Base-by-base conservation (phyloP, 2,888 invertebrate species). In the Chloroclysta siterata region DNA sequence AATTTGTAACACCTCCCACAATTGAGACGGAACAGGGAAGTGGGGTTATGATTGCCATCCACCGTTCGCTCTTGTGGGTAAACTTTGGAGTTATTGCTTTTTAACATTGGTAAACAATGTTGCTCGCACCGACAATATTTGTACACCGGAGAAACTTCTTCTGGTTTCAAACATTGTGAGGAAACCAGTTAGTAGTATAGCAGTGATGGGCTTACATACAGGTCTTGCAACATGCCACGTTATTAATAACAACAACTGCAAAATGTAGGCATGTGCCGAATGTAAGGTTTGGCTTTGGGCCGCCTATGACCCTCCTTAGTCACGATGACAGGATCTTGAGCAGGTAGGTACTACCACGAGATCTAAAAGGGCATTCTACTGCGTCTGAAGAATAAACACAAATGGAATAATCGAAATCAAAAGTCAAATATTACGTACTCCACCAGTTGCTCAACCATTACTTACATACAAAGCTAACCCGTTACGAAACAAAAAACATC, bases 1-100 rank as follows among this genome's bases (percentile, higher is more conserved):
- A 80, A 82, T 85, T 83, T 79, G 83, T 83, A 85, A 84, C 87
- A 87, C 84, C 81, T 81, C 71, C 80, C 76, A 82, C 80, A 80
- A 72, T 76, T 76, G 76, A 72, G 76, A 76, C 75, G 76, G 22
- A 3, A 22, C 22, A 22, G 22, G 22, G 22, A 22, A 22, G 22
- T 1, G 22, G 22, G 22, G 75, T 70, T 72, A 53, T 64, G 65
- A 69, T 70, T 67, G 61, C 52, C 29, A 53, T 59, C 50, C 58
- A 53, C 60, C 53, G 57, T 59, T 51, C 50, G 58, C 51, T 65
- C 28, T 57, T 60, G 63, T 63, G 65, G 59, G 68, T 60, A 68
- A 70, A 70, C 66, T 63, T 44, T 59, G 52, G 42, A 63, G 60
- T 64, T 57, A 70, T 58, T 63, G 61, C 54, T 58, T 65, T 58